phyloP scores from a whole-genome alignment of 2,797 vertebrate genomes.

The Sylvilagus floridanus region DNA sequence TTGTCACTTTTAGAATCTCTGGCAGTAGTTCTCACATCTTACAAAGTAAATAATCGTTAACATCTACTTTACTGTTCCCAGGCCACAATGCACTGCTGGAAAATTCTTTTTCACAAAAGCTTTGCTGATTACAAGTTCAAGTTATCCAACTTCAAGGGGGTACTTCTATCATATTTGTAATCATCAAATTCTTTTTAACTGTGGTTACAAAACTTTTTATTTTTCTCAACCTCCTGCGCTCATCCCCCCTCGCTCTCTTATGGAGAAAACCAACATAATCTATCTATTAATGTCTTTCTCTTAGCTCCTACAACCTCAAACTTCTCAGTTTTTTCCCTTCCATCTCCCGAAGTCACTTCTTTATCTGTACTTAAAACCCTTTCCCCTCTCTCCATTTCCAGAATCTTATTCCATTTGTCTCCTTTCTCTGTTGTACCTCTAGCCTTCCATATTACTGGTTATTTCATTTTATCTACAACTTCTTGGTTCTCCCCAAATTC shows the following conservation, averaged over 20 bases:
- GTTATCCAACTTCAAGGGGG: conserved; percentile 4
- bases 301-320: not conserved
- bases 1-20: conserved; percentile 66
- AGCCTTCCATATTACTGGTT: not conserved
- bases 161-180: not conserved
- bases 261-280: conserved; percentile 41
- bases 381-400: not conserved
- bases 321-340: not conserved
- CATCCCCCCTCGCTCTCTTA: not conserved
- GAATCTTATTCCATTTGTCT: not conserved
- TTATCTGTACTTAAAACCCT: not conserved
- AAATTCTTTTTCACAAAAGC: not conserved
- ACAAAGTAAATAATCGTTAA: conserved; percentile 61
- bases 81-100: conserved; percentile 35
- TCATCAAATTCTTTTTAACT: conserved; percentile 13
- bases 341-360: not conserved
- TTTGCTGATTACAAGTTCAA: conserved; percentile 39
- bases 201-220: not conserved
- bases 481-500: not conserved
- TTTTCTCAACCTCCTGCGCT: not conserved
- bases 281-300: not conserved
- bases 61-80: conserved; percentile 59
- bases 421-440: conserved; percentile 37
- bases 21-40: conserved; percentile 64
- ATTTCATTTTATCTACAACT: not conserved